Conservation (phyloP, 2,797 vertebrate species). For the Ispidina lecontei region DNA sequence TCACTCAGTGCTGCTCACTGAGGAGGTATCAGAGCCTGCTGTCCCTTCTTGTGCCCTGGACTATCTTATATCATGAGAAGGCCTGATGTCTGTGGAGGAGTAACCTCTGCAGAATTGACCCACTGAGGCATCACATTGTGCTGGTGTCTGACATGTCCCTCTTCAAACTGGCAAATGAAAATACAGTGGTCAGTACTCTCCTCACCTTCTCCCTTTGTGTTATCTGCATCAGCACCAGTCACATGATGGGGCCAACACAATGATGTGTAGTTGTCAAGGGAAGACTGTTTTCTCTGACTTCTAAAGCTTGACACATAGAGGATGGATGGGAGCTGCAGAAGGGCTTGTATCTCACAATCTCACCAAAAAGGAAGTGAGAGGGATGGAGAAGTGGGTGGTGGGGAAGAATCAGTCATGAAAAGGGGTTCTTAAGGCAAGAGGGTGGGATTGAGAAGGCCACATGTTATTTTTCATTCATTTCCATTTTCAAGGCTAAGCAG, state of each 20-base stretch:
- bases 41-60: background rate
- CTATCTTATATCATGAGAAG: background rate
- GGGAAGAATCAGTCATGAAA: background rate
- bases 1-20: background rate
- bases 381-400: background rate
- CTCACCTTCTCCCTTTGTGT: background rate
- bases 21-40: background rate
- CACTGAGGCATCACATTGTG: accelerated
- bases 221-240: accelerated
- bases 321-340: background rate
- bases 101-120: background rate
- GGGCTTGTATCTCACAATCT: background rate
- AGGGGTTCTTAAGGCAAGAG: background rate
- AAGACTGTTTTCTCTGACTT: background rate
- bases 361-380: background rate
- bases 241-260: background rate
- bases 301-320: background rate
- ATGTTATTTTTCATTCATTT: background rate
- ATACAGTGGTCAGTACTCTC: background rate
- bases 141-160: background rate
- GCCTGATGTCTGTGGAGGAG: background rate
- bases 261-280: background rate
- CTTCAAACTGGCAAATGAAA: background rate
- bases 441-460: background rate
- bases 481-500: background rate